A percentile compares a stretch with the other conserved stretches of the same genome.
Evolutionary conservation across 2,888 invertebrate genomes (phyloP).

Genomic region (Cerastis leucographa): DNA sequence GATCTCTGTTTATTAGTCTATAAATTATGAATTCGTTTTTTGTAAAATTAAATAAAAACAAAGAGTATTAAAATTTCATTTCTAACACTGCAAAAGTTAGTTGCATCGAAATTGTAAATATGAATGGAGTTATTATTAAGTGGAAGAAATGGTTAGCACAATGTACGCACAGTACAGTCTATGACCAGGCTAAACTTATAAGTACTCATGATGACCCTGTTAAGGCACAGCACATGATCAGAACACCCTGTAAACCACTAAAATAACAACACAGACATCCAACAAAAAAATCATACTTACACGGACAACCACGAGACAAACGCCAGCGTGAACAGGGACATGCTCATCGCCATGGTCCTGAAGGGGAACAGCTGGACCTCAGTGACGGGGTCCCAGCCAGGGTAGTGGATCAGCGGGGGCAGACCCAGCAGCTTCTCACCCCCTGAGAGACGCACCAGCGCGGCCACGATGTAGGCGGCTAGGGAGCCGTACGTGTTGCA

Average conservation of each 20-base stretch:
- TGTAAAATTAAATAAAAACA: not conserved
- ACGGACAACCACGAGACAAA: constrained; percentile 95
- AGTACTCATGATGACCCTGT: not conserved
- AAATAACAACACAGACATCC: not conserved
- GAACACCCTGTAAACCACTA: not conserved
- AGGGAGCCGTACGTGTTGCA: constrained; percentile 99
- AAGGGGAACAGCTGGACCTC: constrained; percentile 99
- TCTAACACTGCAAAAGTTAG: not conserved
- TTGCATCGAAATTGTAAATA: not conserved
- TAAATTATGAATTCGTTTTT: too few species aligned
- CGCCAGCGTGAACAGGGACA: constrained; percentile 95
- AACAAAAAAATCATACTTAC: constrained; percentile 80
- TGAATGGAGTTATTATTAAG: not conserved
- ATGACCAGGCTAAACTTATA: not conserved
- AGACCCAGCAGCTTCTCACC: constrained; percentile 96
- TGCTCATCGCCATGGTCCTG: constrained; percentile 97
- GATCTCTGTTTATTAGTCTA: too few species aligned
- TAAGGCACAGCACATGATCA: not conserved
- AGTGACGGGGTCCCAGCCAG: constrained; percentile 94
- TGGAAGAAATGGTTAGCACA: not conserved
- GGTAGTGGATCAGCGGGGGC: constrained; percentile 96
- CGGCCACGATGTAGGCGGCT: constrained; percentile 96
- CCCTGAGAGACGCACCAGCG: constrained; percentile 95
- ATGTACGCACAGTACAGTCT: not conserved
- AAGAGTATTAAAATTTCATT: too few species aligned